Base-by-base conservation (phyloP, 1,140 invertebrate species). In the Microplitis mediator region DNA sequence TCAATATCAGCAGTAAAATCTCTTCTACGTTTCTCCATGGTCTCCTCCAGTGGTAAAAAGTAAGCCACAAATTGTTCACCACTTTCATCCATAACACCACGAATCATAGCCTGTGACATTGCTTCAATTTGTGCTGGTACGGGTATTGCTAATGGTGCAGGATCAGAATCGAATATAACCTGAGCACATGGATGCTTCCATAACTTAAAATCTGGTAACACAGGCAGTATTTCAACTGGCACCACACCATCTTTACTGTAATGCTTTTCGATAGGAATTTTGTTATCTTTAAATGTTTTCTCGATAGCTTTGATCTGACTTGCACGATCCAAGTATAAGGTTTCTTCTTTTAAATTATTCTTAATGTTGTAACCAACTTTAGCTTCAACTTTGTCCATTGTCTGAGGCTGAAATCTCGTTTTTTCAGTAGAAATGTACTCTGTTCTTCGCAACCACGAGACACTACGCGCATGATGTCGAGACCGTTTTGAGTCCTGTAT, bases 341-440 rank as follows among this genome's bases (percentile, higher is more conserved):
- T 95, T 84, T 98, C 97, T 84, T 97, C 97, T 84, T 95, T 96
- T 75, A 98, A 91, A 80, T 92, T 95, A 82, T 98, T 98, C 81
- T 98, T 98, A 71, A 99, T 97, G 88, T 95, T 98, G 84, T 96
- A 99, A 80, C 98, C 98, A 79, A 99, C 97, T 91, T 97, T 98
- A 34, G 97, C 96, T 89, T 99, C 97, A 80, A 97, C 95, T 89
- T 98, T 98, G 79, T 98, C 97, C 88, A 97, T 95, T 78, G 93
- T 96, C 85, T 95, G 95, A 39, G 96, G 95, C 81, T 97, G 96
- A 85, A 98, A 99, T 77, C 98, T 90, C 35, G 97, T 99, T 81
- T 97, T 97, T 89, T 99, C 98, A 34, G 98, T 97, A 3, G 98
- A 99, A 82, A 99, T 99, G 84, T 99, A 99, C 86, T 99, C 98